Conservation (phyloP, 2,888 invertebrate genomes). For the Helicoverpa assulta region DNA sequence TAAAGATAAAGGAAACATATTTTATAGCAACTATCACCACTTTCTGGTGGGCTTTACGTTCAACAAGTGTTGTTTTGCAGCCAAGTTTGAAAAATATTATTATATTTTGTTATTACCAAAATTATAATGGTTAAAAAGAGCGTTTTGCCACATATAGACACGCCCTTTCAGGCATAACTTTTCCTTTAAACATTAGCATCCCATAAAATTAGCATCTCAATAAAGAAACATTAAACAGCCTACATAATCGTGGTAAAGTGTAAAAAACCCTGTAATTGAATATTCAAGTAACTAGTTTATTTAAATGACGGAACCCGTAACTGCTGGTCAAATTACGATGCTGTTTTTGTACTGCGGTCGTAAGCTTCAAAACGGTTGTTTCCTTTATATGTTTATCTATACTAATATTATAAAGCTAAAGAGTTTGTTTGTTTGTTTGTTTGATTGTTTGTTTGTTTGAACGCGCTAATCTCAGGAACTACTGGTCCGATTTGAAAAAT, state of each 20-base stretch:
- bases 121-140: too few relatives aligned
- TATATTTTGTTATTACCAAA: too few relatives aligned
- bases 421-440: too few relatives aligned
- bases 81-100: too few relatives aligned
- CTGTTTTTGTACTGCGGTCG: slow-evolving; percentile 45
- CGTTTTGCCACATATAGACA: neutral
- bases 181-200: slow-evolving; percentile 5
- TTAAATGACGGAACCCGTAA: slow-evolving; percentile 61
- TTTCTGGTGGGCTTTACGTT: too few relatives aligned
- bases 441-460: too few relatives aligned
- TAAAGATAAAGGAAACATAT: too few relatives aligned
- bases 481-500: too few relatives aligned
- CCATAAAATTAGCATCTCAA: slow-evolving; percentile 56
- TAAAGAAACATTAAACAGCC: slow-evolving; percentile 51
- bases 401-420: too few relatives aligned
- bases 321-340: slow-evolving; percentile 37
- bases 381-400: slow-evolving; percentile 72
- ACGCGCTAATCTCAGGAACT: too few relatives aligned
- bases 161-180: neutral
- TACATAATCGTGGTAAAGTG: slow-evolving; percentile 41
- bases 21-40: neutral
- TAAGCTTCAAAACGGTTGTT: slow-evolving; percentile 57
- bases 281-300: slow-evolving; percentile 60
- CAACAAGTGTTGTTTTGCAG: too few relatives aligned
- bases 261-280: slow-evolving; percentile 58